Percentiles rank a stretch among this genome's conserved stretches.
Conservation (phyloP, 2,113 vertebrate species). For the Casuarius casuarius region DNA sequence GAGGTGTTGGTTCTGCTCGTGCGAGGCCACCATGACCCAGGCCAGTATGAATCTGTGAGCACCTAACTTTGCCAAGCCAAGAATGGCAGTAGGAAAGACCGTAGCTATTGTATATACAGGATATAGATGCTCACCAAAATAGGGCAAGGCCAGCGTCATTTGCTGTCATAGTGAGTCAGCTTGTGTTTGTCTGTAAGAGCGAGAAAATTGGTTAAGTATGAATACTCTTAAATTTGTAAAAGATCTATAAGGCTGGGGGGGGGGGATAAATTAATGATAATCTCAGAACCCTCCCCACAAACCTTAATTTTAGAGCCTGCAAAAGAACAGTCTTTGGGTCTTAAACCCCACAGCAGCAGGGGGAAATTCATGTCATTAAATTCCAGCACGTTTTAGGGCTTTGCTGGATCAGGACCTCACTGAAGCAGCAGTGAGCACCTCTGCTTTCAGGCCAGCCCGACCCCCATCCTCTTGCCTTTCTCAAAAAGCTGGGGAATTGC, state of each 20-base stretch:
- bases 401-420: not conserved
- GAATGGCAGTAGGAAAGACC: not conserved
- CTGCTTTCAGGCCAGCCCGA: not conserved
- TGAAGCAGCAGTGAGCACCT: not conserved
- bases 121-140: not conserved
- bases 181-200: not conserved
- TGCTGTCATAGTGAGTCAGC: not conserved
- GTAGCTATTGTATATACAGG: not conserved
- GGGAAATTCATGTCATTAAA: not conserved
- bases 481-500: not conserved
- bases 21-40: not conserved
- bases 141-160: not conserved
- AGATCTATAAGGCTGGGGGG: not conserved
- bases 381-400: not conserved
- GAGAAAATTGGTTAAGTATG: not conserved
- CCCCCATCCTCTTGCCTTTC: not conserved
- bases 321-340: not conserved
- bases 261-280: accelerated
- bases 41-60: accelerated
- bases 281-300: not conserved
- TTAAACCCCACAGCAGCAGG: not conserved
- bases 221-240: not conserved
- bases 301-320: not conserved
- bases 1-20: not conserved
- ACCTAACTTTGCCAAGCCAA: accelerated